Percentiles rank a stretch among this genome's conserved stretches.
These are phyloP conservation scores for Paragorgia papillata DNA, from an alignment of 92 coral and sea anemone species.

Conservation along the genomic window DNA sequence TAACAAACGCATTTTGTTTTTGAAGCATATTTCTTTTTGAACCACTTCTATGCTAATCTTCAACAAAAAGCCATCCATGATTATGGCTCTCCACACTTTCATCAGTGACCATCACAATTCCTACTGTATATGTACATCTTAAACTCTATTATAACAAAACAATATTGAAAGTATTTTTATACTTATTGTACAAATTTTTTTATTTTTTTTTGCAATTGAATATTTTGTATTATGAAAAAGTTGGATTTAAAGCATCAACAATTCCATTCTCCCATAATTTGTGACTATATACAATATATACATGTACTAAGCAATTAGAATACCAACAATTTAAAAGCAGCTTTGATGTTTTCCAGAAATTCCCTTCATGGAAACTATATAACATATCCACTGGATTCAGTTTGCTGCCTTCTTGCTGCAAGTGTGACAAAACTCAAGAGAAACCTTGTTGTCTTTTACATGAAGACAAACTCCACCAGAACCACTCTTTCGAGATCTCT, in stretches of 20 bases:
- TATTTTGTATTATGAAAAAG: no score
- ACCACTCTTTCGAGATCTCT: constrained; percentile 40
- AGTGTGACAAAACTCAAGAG: constrained; percentile 80
- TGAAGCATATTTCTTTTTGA: constrained; percentile 11
- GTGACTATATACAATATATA: constrained; percentile 30
- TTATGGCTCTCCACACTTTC: no score
- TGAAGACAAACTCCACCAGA: constrained; percentile 94
- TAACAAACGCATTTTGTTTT: background rate
- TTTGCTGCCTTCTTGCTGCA: constrained; percentile 74
- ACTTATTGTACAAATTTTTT: background rate
- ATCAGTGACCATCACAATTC: no score
- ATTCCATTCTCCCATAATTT: no score
- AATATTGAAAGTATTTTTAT: background rate
- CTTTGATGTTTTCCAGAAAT: background rate
- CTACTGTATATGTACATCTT: background rate
- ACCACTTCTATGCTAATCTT: background rate
- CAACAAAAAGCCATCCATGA: no score
- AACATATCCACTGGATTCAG: background rate
- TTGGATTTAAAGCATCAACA: no score
- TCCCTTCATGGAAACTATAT: background rate
- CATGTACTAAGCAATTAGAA: constrained; percentile 28
- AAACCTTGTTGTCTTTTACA: constrained; percentile 81
- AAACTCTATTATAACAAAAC: background rate
- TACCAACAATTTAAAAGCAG: constrained; percentile 39
- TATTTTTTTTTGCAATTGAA: background rate